Conservation (phyloP, 1,140 invertebrate genomes). For the Anastrepha ludens region DNA sequence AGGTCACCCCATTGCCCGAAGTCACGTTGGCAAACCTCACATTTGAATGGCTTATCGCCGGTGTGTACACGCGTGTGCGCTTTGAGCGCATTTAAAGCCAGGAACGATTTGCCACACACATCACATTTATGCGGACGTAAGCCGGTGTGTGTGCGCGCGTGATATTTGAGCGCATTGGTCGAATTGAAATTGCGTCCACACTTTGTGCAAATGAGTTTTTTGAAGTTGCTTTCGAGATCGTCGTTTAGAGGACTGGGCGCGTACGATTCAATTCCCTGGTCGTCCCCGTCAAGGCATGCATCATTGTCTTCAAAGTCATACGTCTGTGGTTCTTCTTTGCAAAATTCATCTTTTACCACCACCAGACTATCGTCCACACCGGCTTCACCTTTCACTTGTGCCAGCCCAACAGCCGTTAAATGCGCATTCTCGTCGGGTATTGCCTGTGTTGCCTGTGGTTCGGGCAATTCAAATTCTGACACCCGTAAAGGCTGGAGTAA, state of each 20-base stretch:
- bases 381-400: background rate
- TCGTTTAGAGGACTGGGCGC: too few relatives aligned
- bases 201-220: conserved; percentile 75
- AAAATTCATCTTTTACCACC: background rate
- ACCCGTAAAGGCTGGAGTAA: background rate
- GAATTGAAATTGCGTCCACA: conserved; percentile 87
- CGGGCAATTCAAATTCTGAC: background rate
- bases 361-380: background rate
- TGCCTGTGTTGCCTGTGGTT: too few relatives aligned
- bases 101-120: conserved; percentile 83
- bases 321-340: background rate
- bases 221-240: background rate
- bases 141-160: conserved; percentile 86
- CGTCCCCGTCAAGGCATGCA: background rate
- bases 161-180: conserved; percentile 88
- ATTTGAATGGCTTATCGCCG: conserved; percentile 87
- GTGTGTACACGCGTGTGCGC: conserved; percentile 83
- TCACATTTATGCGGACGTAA: conserved; percentile 85
- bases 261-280: too few relatives aligned
- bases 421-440: background rate
- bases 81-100: conserved; percentile 85
- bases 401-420: background rate
- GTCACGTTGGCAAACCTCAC: conserved; percentile 82
- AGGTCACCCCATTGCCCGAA: conserved; percentile 93
- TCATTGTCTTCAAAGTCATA: conserved; percentile 26